These are phyloP conservation scores for Chaetorhynchus papuensis DNA, from an alignment of 2,113 vertebrate species.

Conservation along the genomic window DNA sequence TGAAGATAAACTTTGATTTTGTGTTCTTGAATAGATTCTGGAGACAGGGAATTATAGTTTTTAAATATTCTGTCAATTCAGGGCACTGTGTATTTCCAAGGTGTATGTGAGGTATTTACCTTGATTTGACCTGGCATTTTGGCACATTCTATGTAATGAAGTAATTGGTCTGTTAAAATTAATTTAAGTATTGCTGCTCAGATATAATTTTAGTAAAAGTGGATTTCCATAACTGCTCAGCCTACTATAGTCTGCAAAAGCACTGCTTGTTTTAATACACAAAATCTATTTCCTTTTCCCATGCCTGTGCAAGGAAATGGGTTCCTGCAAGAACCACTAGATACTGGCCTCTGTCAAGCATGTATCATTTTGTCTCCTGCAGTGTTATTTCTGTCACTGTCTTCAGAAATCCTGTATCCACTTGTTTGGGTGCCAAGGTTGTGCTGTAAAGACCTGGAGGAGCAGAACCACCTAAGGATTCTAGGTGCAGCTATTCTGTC, in stretches of 20 bases:
- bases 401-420: conserved; percentile 17
- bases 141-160: background rate
- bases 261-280: background rate
- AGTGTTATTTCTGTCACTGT: background rate
- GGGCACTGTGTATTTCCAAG: background rate
- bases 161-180: background rate
- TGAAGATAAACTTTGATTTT: background rate
- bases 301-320: too few species aligned
- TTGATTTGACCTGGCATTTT: background rate
- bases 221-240: background rate
- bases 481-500: background rate
- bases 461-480: background rate
- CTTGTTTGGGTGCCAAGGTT: conserved; percentile 21
- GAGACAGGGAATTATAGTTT: background rate
- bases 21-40: background rate
- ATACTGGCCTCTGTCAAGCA: background rate
- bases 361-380: background rate
- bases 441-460: background rate
- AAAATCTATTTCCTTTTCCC: conserved; percentile 7
- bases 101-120: background rate
- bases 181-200: background rate
- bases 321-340: background rate
- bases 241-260: background rate
- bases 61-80: background rate
- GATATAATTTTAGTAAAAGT: background rate